Evolutionary conservation across 2,888 invertebrate species (phyloP), one percentile per base, ranked within the genome.

Genomic region (Electrophaes corylata): DNA sequence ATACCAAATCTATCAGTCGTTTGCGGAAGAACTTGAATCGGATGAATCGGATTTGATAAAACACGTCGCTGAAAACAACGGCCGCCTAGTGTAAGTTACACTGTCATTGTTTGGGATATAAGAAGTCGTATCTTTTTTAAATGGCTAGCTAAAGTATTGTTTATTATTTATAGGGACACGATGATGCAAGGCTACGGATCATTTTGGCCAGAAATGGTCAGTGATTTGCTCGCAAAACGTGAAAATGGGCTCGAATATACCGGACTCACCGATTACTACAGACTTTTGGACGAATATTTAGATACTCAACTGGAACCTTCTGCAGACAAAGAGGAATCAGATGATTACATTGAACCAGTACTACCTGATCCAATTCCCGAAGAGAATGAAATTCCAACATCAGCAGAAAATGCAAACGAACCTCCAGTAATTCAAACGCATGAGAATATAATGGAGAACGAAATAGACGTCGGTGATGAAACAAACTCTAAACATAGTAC

Each of bases 1-100:
- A 68, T 94, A 94, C 68, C 93, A 94, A 81, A 81, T 94, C 14
- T 85, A 93, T 52, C 90, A 92, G 62, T 87, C 90, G 4, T 89
- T 85, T 71, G 91, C 91, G 12, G 88, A 91, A 67, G 92, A 93
- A 63, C 78, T 92, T 10, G 71, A 77, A 45, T 84, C 83, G 3
- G 88, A 88, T 69, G 87, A 91, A 49, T 85, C 77, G 10, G 91
- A 92, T 74, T 75, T 92, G 63, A 76, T 90, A 10, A 66, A 83
- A 66, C 88, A 91, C 61, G 78, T 92, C 18, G 80, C 84, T 20
- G 79, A 83, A 62, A 85, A 81, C 57, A 88, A 84, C 62, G 79
- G 80, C 26, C 81, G 92, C 14, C 72, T 92, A 20, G 70, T 86
- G 92, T 92, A 79, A 84, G 88, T 81, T 65, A 56, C 23, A 18